Evolutionary conservation across 2,888 invertebrate species (phyloP).

Genomic region (Stegana nigrithorax): DNA sequence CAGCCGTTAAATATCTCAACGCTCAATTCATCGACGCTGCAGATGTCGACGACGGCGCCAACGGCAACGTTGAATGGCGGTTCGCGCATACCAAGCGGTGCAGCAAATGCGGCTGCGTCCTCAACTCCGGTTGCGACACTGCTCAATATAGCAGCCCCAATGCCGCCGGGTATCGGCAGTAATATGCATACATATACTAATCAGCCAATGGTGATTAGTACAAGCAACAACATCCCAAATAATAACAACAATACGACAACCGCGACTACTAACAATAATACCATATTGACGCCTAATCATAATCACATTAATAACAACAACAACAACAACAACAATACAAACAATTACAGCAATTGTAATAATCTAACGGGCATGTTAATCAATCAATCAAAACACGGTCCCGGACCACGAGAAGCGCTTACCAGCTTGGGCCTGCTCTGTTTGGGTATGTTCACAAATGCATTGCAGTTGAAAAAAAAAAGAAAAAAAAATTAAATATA

Average conservation of each 20-base stretch:
- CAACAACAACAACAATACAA: constrained; percentile 33
- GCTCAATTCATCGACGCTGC: constrained; percentile 63
- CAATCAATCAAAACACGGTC: constrained; percentile 67
- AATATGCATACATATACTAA: constrained; percentile 37
- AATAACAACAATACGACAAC: constrained; percentile 37
- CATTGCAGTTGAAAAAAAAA: not conserved
- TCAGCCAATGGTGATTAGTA: constrained; percentile 46
- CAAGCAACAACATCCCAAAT: constrained; percentile 52
- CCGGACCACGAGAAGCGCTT: constrained; percentile 82
- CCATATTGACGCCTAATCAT: too few relatives aligned
- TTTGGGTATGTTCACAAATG: constrained; percentile 69
- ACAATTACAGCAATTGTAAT: constrained; percentile 49
- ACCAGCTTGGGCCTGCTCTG: constrained; percentile 88
- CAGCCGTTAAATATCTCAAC: constrained; percentile 78
- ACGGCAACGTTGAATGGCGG: constrained; percentile 55
- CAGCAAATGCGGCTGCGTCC: constrained; percentile 11
- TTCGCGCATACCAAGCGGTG: constrained; percentile 64
- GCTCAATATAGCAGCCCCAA: constrained; percentile 42
- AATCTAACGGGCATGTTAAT: constrained; percentile 39
- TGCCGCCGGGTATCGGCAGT: constrained; percentile 14
- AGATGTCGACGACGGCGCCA: constrained; percentile 35
- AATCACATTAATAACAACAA: constrained; percentile 21
- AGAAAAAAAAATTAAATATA: not conserved
- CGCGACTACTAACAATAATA: constrained; percentile 38
- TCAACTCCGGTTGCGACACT: constrained; percentile 27